Evolutionary conservation across 2,797 vertebrate genomes (phyloP).

Genomic region (Calcarius lapponicus): DNA sequence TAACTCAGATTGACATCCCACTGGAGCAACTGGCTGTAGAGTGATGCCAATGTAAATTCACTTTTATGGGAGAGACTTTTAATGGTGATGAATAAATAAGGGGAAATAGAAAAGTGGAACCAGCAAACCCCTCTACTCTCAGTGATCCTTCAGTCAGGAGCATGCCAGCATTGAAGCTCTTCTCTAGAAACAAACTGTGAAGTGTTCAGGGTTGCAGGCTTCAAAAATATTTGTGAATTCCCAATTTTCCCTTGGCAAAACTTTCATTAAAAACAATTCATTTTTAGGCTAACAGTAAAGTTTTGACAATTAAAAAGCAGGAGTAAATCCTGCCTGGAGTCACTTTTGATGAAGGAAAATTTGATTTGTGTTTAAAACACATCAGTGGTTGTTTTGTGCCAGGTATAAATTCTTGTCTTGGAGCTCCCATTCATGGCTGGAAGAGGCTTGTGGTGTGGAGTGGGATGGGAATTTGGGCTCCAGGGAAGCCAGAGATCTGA

Average conservation of each 20-base stretch:
- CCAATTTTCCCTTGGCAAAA: not conserved
- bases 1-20: accelerated
- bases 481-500: not conserved
- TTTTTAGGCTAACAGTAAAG: not conserved
- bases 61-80: not conserved
- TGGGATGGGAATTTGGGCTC: not conserved
- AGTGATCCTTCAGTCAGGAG: not conserved
- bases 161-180: not conserved
- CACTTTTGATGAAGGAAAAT: not conserved
- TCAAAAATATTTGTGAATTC: not conserved
- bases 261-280: not conserved
- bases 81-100: not conserved
- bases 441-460: not conserved
- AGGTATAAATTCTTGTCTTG: not conserved
- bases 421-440: not conserved
- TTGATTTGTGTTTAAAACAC: not conserved
- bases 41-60: not conserved
- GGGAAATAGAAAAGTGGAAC: not conserved
- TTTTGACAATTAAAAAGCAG: not conserved
- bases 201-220: not conserved
- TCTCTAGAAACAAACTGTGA: not conserved
- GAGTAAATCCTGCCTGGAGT: not conserved
- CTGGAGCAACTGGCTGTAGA: not conserved
- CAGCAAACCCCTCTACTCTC: accelerated
- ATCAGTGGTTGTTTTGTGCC: not conserved